Percentiles rank a stretch among this genome's conserved stretches.
phyloP scores from a whole-genome alignment of 2,888 invertebrate genomes.

The Reticulitermes lucifugus region DNA sequence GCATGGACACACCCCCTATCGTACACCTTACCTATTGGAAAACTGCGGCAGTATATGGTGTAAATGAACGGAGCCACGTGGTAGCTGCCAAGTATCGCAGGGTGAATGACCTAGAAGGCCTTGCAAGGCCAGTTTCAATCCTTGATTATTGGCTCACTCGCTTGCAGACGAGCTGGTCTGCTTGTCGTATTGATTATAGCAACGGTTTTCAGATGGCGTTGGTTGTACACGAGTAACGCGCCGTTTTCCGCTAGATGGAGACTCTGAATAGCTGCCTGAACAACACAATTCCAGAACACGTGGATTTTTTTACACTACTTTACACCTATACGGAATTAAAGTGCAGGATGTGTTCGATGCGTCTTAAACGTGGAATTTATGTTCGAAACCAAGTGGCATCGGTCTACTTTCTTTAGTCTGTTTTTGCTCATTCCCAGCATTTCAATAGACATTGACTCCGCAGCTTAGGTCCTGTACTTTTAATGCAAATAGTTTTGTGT shows the following conservation, averaged over 20 bases:
- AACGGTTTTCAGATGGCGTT: background rate
- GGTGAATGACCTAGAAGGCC: slow-evolving; percentile 36
- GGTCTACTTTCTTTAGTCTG: no score
- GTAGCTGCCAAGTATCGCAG: background rate
- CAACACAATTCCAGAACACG: no score
- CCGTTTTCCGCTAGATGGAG: background rate
- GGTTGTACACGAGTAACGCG: background rate
- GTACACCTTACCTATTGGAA: background rate
- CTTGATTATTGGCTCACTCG: background rate
- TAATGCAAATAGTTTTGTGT: no score
- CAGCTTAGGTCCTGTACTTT: no score
- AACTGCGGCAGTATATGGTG: background rate
- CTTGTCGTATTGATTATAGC: background rate
- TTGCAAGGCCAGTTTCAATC: slow-evolving; percentile 23
- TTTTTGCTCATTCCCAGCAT: no score
- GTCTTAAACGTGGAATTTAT: no score
- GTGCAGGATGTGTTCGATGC: no score
- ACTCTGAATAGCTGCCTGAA: background rate
- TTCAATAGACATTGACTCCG: no score
- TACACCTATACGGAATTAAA: no score
- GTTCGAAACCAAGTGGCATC: no score
- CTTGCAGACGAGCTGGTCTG: background rate
- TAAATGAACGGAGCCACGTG: slow-evolving; percentile 31
- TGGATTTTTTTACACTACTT: no score
- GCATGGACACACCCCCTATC: no score